Conservation (phyloP, 2,888 invertebrate genomes). For the Nemotelus nigrinus region DNA sequence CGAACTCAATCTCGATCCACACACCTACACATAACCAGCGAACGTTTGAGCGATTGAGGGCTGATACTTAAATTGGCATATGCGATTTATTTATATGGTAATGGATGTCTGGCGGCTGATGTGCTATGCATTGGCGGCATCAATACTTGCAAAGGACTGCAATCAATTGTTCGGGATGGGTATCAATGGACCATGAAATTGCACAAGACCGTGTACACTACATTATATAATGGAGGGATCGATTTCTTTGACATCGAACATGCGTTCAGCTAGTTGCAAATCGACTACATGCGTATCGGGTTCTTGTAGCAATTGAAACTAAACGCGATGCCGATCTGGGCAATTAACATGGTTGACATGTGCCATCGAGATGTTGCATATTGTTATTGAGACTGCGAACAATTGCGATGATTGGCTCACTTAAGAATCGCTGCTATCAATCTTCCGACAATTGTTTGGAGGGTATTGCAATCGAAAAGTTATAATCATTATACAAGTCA, state of each 20-base stretch:
- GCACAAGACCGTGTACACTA: background rate
- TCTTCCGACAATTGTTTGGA: no score
- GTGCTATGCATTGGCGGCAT: background rate
- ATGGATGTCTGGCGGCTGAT: background rate
- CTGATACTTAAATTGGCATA: background rate
- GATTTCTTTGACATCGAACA: background rate
- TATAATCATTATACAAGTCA: no score
- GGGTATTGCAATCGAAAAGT: no score
- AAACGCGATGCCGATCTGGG: background rate
- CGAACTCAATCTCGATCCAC: conserved; percentile 20
- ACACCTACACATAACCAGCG: conserved; percentile 10
- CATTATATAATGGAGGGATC: background rate
- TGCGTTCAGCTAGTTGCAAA: background rate
- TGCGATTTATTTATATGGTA: background rate
- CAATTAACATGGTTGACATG: background rate
- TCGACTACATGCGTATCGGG: background rate
- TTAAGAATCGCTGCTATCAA: background rate
- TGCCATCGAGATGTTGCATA: background rate
- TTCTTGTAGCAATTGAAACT: background rate
- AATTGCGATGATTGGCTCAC: background rate
- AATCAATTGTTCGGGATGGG: background rate
- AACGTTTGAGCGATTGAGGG: conserved; percentile 8
- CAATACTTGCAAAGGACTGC: background rate
- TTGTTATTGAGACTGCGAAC: background rate
- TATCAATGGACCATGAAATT: conserved; percentile 14